Conservation (phyloP, 2,888 invertebrate species). For the Onthophagus sagittarius region DNA sequence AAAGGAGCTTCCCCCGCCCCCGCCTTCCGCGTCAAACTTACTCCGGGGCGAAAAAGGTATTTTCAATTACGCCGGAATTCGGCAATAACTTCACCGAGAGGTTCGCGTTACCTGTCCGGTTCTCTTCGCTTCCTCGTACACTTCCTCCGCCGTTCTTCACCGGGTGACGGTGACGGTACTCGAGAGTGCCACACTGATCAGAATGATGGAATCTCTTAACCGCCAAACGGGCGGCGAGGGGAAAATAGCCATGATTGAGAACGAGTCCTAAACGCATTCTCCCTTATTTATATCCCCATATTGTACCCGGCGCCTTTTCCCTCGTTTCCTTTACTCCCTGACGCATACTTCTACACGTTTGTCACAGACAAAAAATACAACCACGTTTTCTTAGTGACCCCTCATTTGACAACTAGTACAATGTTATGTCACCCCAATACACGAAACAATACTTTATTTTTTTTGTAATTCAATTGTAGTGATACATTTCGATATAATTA, state of each 20-base stretch:
- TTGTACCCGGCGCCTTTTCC: constrained; percentile 9
- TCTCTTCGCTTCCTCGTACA: constrained; percentile 35
- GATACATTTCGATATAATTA: too few relatives aligned
- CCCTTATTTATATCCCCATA: constrained; percentile 27
- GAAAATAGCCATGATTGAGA: constrained; percentile 52
- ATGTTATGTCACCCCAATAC: constrained; percentile 30
- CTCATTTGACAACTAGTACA: not conserved
- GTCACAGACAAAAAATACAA: constrained; percentile 10
- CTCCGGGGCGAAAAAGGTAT: not conserved
- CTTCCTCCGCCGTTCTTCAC: not conserved
- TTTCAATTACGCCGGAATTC: constrained; percentile 21
- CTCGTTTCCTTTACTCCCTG: constrained; percentile 1
- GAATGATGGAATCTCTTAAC: constrained; percentile 53
- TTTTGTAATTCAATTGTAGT: too few relatives aligned
- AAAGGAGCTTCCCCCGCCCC: not conserved
- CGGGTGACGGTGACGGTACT: constrained; percentile 48
- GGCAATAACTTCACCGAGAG: constrained; percentile 15
- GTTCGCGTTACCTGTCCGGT: constrained; percentile 37
- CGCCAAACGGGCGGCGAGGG: constrained; percentile 50
- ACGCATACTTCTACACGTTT: constrained; percentile 4
- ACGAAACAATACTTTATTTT: too few relatives aligned
- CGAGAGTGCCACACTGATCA: constrained; percentile 50
- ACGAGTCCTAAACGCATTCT: constrained; percentile 31
- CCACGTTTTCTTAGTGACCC: constrained; percentile 2
- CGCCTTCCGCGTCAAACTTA: not conserved